A percentile compares a stretch with the other conserved stretches of the same genome.
phyloP scores from a whole-genome alignment of 2,888 invertebrate species.

The Chironomus riparius region DNA sequence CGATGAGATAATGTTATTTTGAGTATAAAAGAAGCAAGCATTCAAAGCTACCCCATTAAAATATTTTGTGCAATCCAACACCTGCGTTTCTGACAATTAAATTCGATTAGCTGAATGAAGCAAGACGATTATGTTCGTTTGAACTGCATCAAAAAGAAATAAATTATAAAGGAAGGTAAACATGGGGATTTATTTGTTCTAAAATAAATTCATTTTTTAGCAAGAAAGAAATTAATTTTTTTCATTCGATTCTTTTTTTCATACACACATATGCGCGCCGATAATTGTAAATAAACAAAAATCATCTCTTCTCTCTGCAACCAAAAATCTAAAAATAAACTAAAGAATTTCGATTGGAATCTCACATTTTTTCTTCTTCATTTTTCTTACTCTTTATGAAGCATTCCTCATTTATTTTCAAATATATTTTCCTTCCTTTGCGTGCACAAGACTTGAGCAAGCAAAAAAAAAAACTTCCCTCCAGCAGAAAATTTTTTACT shows the following conservation, averaged over 20 bases:
- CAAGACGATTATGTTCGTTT: no score
- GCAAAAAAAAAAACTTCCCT: conserved; percentile 2
- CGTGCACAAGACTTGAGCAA: neutral
- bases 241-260: neutral
- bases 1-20: no score
- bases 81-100: no score
- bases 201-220: neutral
- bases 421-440: neutral
- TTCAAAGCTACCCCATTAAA: no score
- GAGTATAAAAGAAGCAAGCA: no score
- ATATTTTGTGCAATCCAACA: no score
- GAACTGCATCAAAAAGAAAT: no score
- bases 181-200: no score
- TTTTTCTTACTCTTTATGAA: neutral
- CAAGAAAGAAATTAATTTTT: neutral
- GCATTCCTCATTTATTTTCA: conserved; percentile 14
- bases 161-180: no score
- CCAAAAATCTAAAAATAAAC: conserved; percentile 26
- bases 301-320: conserved; percentile 14
- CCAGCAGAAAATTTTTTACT: conserved; percentile 11
- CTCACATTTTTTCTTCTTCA: conserved; percentile 9
- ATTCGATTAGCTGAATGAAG: no score
- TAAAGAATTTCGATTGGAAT: conserved; percentile 22
- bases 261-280: neutral
- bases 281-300: conserved; percentile 19